A percentile compares a stretch with the other conserved stretches of the same genome.
Conservation (phyloP, 2,888 invertebrate species). For the Latrodectus elegans region DNA sequence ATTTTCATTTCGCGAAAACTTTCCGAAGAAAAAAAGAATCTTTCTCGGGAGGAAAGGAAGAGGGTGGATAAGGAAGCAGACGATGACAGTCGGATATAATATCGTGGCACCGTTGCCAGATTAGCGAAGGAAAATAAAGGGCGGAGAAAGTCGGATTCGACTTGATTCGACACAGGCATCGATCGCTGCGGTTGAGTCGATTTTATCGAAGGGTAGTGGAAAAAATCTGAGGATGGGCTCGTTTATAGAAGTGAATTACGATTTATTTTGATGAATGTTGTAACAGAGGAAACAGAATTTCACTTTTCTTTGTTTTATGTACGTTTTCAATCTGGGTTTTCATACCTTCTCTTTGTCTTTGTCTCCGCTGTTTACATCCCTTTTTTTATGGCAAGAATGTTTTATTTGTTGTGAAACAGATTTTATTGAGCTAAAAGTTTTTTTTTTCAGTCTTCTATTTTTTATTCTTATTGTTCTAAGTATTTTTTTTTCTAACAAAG, state of each 20-base stretch:
- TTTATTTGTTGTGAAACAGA: not conserved
- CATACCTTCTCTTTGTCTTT: conserved; percentile 4
- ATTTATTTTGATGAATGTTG: conserved; percentile 62
- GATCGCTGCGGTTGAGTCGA: conserved; percentile 47
- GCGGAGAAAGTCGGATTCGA: conserved; percentile 32
- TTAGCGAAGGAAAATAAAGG: conserved; percentile 27
- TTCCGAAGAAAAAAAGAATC: conserved; percentile 6
- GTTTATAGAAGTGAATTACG: conserved; percentile 41
- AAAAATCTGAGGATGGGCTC: conserved; percentile 41
- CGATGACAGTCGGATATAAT: conserved; percentile 63
- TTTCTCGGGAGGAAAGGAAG: not conserved
- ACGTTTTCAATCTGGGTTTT: conserved; percentile 27
- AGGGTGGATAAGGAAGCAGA: not conserved
- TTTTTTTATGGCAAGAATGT: not conserved
- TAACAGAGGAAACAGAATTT: conserved; percentile 40
- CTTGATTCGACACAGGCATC: conserved; percentile 53
- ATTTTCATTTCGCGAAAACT: conserved; percentile 38
- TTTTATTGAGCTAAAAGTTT: not conserved
- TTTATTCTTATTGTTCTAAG: too few relatives aligned
- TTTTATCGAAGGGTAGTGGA: conserved; percentile 1
- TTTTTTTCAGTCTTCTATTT: not conserved
- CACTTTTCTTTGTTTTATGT: conserved; percentile 12
- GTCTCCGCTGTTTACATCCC: not conserved
- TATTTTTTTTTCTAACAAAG: too few relatives aligned
- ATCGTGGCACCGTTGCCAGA: conserved; percentile 52